phyloP scores from a whole-genome alignment of 2,113 vertebrate genomes.

The Nibea albiflora region DNA sequence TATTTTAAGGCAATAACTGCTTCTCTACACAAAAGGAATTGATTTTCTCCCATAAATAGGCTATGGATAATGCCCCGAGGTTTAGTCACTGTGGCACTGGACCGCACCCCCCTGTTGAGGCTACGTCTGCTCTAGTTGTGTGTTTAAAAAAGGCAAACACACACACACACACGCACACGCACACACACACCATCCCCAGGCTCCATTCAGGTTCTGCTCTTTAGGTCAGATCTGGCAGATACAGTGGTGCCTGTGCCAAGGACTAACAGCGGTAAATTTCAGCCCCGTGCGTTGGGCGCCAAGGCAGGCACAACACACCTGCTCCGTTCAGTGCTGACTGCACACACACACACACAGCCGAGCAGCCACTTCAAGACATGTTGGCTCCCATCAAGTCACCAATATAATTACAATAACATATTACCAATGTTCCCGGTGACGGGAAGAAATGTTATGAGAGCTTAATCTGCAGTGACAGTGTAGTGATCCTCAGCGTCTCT shows the following conservation, averaged over 20 bases:
- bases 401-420: not conserved
- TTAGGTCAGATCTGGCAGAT: conserved; percentile 26
- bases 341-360: not conserved
- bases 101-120: conserved; percentile 30
- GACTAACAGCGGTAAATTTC: conserved; percentile 19
- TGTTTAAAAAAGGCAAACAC: not conserved
- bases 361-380: not conserved
- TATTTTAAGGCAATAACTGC: conserved; percentile 45
- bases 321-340: conserved; percentile 7
- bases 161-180: not conserved
- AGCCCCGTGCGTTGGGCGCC: conserved; percentile 16
- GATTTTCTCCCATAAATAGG: conserved; percentile 73
- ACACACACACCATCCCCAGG: not conserved
- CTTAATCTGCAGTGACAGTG: not conserved
- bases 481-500: conserved; percentile 1
- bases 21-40: conserved; percentile 67
- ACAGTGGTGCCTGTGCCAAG: conserved; percentile 2
- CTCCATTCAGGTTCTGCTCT: conserved; percentile 19
- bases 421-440: conserved; percentile 1
- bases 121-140: conserved; percentile 18
- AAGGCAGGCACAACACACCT: conserved; percentile 19
- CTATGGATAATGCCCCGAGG: conserved; percentile 70
- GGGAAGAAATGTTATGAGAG: conserved; percentile 3
- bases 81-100: conserved; percentile 47
- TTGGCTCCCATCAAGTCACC: no score